A percentile compares a stretch with the other conserved stretches of the same genome.
phyloP scores from a whole-genome alignment of 2,797 vertebrate genomes.

The Alectoris magna region DNA sequence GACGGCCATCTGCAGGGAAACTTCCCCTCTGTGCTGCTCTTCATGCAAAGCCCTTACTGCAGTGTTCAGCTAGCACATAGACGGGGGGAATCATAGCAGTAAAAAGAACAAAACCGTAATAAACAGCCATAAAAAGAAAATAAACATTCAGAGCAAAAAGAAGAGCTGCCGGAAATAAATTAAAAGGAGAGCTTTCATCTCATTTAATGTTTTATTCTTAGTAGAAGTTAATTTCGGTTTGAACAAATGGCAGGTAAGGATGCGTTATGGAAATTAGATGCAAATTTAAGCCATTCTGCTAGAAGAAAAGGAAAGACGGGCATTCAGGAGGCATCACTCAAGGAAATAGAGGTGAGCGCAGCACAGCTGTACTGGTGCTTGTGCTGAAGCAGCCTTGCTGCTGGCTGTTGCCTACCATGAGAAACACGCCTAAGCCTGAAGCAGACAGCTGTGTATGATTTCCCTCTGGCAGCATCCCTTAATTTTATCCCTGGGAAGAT shows the following conservation, averaged over 20 bases:
- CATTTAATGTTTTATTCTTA: not conserved
- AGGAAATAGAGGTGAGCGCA: not conserved
- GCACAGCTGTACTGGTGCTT: fast-evolving
- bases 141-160: not conserved
- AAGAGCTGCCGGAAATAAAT: not conserved
- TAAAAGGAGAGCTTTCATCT: not conserved
- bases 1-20: not conserved
- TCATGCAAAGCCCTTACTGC: not conserved
- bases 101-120: not conserved
- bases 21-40: not conserved
- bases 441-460: not conserved
- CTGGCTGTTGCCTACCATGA: not conserved
- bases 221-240: not conserved
- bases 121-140: not conserved
- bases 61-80: not conserved
- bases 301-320: not conserved
- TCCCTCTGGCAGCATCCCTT: not conserved
- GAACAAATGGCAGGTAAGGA: not conserved
- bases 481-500: not conserved
- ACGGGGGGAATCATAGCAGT: not conserved
- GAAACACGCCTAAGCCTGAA: not conserved
- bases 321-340: not conserved
- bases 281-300: not conserved
- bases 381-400: not conserved
- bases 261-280: not conserved